Conservation (phyloP, 2,113 vertebrate genomes). For the Steatornis caripensis region DNA sequence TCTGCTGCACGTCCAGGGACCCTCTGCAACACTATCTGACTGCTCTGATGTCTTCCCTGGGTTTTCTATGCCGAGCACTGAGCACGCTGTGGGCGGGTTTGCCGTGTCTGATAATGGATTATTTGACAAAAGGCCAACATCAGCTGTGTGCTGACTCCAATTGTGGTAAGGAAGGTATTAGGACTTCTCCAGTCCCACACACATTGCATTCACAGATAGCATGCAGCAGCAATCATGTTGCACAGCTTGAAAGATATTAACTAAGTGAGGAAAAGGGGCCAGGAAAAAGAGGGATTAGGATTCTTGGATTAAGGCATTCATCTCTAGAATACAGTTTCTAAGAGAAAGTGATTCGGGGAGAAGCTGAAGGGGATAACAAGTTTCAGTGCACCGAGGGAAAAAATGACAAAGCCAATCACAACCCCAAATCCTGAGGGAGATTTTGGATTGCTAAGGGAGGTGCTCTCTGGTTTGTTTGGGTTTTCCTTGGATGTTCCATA, state of each 20-base stretch:
- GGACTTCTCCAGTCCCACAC: slow-evolving; percentile 33
- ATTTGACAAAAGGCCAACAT: slow-evolving; percentile 33
- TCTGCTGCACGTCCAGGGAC: neutral
- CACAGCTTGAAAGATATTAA: slow-evolving; percentile 6
- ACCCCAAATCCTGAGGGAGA: slow-evolving; percentile 1
- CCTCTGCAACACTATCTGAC: neutral
- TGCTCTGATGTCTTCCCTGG: neutral
- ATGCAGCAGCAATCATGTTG: neutral
- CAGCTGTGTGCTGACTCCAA: neutral
- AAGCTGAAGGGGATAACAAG: neutral
- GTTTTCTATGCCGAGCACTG: neutral
- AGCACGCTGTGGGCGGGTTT: neutral
- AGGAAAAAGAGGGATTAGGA: neutral
- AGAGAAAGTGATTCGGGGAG: neutral
- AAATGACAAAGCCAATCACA: neutral
- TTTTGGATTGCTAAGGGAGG: neutral
- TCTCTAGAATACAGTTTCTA: neutral
- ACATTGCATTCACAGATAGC: slow-evolving; percentile 1
- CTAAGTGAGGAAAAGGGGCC: neutral
- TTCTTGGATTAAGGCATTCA: neutral
- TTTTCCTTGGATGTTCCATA: neutral
- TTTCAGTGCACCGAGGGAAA: neutral
- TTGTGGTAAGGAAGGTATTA: slow-evolving; percentile 36
- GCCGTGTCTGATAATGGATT: slow-evolving; percentile 30
- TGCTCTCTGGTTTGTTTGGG: neutral